A percentile compares a stretch with the other conserved stretches of the same genome.
phyloP scores from a whole-genome alignment of 2,888 invertebrate species.

The Idaea aversata region DNA sequence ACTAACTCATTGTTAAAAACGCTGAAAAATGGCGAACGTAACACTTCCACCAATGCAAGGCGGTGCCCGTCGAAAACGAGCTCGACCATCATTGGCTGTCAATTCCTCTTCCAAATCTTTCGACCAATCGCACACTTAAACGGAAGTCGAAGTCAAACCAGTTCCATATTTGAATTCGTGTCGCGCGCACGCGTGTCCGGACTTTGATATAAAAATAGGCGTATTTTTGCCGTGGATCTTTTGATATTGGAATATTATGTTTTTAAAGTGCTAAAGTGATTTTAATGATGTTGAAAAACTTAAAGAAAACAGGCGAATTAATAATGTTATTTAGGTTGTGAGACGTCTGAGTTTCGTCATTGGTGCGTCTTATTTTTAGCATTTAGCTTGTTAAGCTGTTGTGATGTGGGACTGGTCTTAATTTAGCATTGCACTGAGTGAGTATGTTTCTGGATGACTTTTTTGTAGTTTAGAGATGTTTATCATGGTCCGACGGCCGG shows the following conservation, averaged over 20 bases:
- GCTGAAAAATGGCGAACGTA: conserved; percentile 74
- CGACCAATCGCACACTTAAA: conserved; percentile 59
- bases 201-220: conserved; percentile 41
- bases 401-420: conserved; percentile 71
- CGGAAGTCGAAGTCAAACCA: conserved; percentile 70
- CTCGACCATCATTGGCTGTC: conserved; percentile 51
- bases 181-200: conserved; percentile 57
- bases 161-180: conserved; percentile 68
- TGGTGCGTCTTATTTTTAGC: conserved; percentile 70
- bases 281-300: not conserved
- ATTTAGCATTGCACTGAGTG: conserved; percentile 72
- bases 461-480: conserved; percentile 53
- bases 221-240: conserved; percentile 34
- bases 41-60: conserved; percentile 67
- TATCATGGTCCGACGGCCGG: conserved; percentile 16
- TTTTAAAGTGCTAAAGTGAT: conserved; percentile 22
- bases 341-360: conserved; percentile 72
- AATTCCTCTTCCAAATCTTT: conserved; percentile 41
- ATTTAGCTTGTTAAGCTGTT: conserved; percentile 74
- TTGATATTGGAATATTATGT: conserved; percentile 38
- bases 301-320: conserved; percentile 15
- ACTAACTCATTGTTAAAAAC: conserved; percentile 67
- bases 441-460: conserved; percentile 65
- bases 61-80: conserved; percentile 51
- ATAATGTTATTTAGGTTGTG: conserved; percentile 59